phyloP scores from a whole-genome alignment of 1,140 invertebrate species.

The Calliopsis andreniformis region DNA sequence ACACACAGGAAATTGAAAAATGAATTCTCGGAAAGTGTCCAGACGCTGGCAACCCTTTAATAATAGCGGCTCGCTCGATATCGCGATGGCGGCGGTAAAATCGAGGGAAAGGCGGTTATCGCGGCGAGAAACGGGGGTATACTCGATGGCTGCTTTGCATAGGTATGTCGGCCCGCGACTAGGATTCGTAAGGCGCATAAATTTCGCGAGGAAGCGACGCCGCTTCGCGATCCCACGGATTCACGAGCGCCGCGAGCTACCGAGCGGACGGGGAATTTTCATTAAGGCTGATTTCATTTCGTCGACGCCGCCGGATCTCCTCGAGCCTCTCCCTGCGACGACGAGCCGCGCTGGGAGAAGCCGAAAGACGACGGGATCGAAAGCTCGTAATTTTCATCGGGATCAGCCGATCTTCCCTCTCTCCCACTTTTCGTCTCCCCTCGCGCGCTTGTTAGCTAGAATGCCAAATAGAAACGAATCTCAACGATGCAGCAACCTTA shows the following conservation, averaged over 20 bases:
- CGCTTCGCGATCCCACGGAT: conserved; percentile 32
- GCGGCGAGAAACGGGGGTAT: conserved; percentile 15
- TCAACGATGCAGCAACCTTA: too few species aligned
- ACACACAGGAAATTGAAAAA: too few species aligned
- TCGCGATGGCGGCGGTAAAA: conserved; percentile 3
- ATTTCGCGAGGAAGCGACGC: conserved; percentile 35
- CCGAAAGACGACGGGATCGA: conserved; percentile 32
- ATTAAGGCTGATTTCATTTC: conserved; percentile 61
- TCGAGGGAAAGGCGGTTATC: conserved; percentile 14
- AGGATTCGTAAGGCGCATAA: conserved; percentile 50
- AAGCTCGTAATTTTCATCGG: conserved; percentile 13
- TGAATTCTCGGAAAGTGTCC: too few species aligned
- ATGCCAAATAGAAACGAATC: too few species aligned
- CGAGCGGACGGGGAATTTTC: conserved; percentile 50
- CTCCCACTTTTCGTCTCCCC: too few species aligned
- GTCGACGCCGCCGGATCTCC: conserved; percentile 17
- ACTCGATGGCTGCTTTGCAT: conserved; percentile 36
- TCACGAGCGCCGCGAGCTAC: conserved; percentile 27
- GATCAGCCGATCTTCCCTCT: too few species aligned
- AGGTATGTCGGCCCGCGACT: conserved; percentile 39
- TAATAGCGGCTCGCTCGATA: conserved; percentile 10
- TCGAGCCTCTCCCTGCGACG: not conserved
- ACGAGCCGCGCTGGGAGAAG: too few species aligned
- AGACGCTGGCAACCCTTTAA: too few species aligned
- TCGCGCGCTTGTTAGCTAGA: too few species aligned